Evolutionary conservation across 2,888 invertebrate species (phyloP).

Genomic region (Drosophila helvetica): DNA sequence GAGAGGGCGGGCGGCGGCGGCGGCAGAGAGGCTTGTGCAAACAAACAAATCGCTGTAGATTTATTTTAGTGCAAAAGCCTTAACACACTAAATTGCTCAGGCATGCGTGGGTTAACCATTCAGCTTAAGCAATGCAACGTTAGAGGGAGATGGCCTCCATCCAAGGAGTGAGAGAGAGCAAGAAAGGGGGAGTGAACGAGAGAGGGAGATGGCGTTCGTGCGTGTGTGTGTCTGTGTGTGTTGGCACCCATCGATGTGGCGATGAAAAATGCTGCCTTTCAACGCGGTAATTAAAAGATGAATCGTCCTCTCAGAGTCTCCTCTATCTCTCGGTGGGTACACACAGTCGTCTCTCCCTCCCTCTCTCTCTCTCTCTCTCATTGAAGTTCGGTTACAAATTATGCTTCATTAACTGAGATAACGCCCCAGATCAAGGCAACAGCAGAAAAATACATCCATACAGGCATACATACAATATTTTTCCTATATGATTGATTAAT

Average conservation of each 20-base stretch:
- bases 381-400: slow-evolving; percentile 63
- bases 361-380: neutral
- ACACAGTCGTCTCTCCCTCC: neutral
- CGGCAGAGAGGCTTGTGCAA: slow-evolving; percentile 72
- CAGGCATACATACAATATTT: neutral
- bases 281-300: slow-evolving; percentile 83
- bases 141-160: neutral
- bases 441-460: slow-evolving; percentile 22
- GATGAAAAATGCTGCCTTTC: slow-evolving; percentile 82
- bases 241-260: slow-evolving; percentile 49
- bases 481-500: slow-evolving; percentile 72
- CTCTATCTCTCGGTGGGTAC: too few relatives aligned
- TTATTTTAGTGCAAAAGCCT: slow-evolving; percentile 75
- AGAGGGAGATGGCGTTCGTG: neutral
- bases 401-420: slow-evolving; percentile 81
- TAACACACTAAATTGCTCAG: slow-evolving; percentile 60
- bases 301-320: slow-evolving; percentile 72
- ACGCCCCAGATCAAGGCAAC: slow-evolving; percentile 75
- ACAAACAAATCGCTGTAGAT: slow-evolving; percentile 78
- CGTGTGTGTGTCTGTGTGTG: neutral
- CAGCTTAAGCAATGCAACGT: slow-evolving; percentile 16
- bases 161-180: neutral
- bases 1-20: neutral
- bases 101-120: slow-evolving; percentile 65
- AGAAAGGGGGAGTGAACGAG: neutral